Base-by-base conservation (phyloP, 2,113 vertebrate genomes). In the Hippocampus barbouri region DNA sequence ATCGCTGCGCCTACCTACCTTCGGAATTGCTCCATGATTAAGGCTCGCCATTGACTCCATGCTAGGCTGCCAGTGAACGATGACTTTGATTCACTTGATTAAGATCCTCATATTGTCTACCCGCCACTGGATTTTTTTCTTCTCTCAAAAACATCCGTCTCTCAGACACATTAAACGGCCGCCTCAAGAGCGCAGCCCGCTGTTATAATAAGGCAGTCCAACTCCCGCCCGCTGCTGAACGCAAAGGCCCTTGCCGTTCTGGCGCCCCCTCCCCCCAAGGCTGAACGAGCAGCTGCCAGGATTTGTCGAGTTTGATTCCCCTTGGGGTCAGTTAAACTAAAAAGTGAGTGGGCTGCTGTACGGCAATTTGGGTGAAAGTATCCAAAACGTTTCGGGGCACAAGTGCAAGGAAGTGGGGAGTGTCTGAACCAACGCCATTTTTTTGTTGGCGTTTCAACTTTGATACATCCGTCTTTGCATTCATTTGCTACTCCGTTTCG, bases 341-440 rank as follows among this genome's bases (percentile, higher is more conserved):
- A 85, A 86, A 61, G 77, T 78, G 43, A 79, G 75, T 70, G 59
- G 25, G 64, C 79, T 71, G 57, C 81, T 83, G 62, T 6, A 23
- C 38, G 66, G 85, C 78, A 75, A 73, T 86, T 82, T 79, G 10
- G 75, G 79, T 75, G 72, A 81, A 89, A 86, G 78, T 73, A 70
- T 76, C 56, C n/a, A 71, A 34, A 53, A 54, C 65, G 72, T 71
- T 61, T 61, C 12, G 27, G 56, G 56, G 59, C 59, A 16, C 23
- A 74, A 82, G 84, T 81, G 78, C 69, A 81, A 82, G 73, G 18
- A 84, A 83, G 83, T 83, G 75, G 79, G 83, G 59, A 61, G 14
- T 34, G 27, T 61, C 16, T 16, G 27, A 61, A 34, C 14, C 15
- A 3, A 61, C 27, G 27, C 6, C 27, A 34, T 30, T 61, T 61